phyloP scores from a whole-genome alignment of 2,113 vertebrate species.

The Columba janthina region DNA sequence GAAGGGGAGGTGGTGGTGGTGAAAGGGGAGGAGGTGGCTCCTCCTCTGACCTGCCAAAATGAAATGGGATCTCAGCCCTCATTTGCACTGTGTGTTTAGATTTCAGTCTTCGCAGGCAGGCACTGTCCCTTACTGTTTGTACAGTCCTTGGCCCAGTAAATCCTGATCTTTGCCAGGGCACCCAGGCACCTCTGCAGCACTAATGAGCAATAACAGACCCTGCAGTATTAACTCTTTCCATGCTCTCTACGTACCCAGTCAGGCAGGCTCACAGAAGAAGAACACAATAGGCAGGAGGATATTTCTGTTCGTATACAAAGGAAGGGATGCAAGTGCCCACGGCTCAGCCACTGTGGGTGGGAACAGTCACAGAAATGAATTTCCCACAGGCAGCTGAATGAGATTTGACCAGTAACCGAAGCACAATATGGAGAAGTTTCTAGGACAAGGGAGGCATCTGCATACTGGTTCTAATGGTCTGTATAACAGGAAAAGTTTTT shows the following conservation, averaged over 20 bases:
- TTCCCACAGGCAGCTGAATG: background rate
- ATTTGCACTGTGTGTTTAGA: background rate
- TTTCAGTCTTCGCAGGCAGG: background rate
- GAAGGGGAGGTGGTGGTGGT: background rate
- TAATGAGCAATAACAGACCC: background rate
- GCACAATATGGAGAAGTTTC: background rate
- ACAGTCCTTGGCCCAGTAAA: background rate
- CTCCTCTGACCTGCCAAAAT: background rate
- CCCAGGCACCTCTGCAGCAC: background rate
- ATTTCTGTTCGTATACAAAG: background rate
- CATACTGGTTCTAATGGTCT: background rate
- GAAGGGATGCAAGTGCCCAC: background rate
- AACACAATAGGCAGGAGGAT: background rate
- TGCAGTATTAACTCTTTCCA: background rate
- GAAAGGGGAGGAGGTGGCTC: background rate
- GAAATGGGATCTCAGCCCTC: background rate
- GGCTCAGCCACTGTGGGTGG: fast-evolving
- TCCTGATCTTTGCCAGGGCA: background rate
- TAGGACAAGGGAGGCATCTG: background rate
- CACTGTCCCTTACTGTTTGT: background rate
- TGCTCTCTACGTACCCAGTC: background rate
- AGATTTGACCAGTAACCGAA: background rate
- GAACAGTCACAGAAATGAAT: background rate
- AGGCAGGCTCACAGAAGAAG: background rate
- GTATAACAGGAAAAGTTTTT: background rate